Percentiles rank a stretch among this genome's conserved stretches.
Conservation (phyloP, 2,113 vertebrate genomes). For the Micromys minutus region DNA sequence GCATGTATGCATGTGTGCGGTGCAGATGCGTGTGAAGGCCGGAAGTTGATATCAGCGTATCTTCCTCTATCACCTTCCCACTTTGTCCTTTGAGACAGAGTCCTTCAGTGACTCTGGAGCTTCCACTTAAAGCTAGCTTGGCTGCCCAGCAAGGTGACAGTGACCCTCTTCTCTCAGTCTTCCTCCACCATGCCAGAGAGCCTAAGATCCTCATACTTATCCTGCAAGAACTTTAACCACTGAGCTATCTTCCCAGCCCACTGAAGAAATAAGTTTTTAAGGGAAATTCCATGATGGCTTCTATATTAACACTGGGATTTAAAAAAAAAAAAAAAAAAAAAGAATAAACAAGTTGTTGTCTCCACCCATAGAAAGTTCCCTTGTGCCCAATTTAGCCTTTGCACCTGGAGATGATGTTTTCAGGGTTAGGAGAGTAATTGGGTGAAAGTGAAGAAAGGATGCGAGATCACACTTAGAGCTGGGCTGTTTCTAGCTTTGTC, state of each 20-base stretch:
- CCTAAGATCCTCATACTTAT: background rate
- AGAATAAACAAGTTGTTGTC: background rate
- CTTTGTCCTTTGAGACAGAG: background rate
- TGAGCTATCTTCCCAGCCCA: background rate
- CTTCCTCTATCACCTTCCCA: background rate
- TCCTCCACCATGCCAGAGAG: background rate
- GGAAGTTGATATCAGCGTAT: background rate
- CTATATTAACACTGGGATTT: background rate
- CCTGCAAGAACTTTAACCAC: background rate
- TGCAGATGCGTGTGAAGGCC: background rate
- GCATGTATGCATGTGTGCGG: background rate
- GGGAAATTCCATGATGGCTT: background rate
- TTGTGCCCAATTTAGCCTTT: background rate
- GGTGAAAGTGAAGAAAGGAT: background rate
- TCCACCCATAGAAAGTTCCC: background rate
- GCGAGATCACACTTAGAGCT: background rate
- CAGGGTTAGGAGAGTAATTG: background rate
- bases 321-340: background rate
- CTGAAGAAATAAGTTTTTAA: conserved; percentile 3
- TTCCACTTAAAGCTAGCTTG: background rate
- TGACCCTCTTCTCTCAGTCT: background rate
- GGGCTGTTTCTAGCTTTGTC: conserved; percentile 18
- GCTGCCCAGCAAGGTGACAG: background rate
- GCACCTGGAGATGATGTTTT: conserved; percentile 1
- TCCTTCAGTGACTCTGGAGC: background rate